Conservation (phyloP, 1,140 invertebrate genomes). For the Phortica variegata region DNA sequence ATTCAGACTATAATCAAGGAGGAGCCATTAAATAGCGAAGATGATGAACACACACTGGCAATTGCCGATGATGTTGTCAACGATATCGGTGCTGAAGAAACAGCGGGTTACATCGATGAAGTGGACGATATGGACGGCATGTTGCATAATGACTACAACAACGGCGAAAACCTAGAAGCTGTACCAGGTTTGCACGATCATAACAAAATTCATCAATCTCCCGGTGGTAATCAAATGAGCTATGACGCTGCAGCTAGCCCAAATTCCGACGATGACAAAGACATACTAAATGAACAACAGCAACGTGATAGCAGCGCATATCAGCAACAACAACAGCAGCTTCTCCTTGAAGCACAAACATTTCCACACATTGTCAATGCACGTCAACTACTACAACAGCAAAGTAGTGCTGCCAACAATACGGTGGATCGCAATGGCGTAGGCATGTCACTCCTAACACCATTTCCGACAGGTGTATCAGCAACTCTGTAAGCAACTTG, state of each 20-base stretch:
- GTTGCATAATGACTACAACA: conserved; percentile 33
- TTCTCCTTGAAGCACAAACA: conserved; percentile 32
- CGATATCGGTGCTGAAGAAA: conserved; percentile 43
- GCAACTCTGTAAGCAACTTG: conserved; percentile 33
- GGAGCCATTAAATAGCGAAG: conserved; percentile 36
- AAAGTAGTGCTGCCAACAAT: conserved; percentile 36
- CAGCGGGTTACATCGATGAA: conserved; percentile 36
- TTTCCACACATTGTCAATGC: conserved; percentile 45
- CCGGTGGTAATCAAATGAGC: not conserved
- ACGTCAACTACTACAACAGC: conserved; percentile 37
- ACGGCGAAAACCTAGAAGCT: conserved; percentile 14
- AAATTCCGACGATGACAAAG: conserved; percentile 18
- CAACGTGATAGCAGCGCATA: conserved; percentile 24
- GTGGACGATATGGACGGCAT: conserved; percentile 33
- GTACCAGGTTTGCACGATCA: conserved; percentile 4
- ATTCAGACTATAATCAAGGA: conserved; percentile 36
- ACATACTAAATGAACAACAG: conserved; percentile 7
- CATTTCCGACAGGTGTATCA: conserved; percentile 28
- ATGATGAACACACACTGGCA: conserved; percentile 26
- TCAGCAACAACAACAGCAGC: conserved; percentile 36
- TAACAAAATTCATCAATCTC: too few species aligned
- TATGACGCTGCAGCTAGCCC: conserved; percentile 14
- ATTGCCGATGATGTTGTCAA: conserved; percentile 25
- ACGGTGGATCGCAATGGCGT: conserved; percentile 1
- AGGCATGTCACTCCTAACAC: conserved; percentile 36